Conservation (phyloP, 2,113 vertebrate genomes). For the Columba livia region DNA sequence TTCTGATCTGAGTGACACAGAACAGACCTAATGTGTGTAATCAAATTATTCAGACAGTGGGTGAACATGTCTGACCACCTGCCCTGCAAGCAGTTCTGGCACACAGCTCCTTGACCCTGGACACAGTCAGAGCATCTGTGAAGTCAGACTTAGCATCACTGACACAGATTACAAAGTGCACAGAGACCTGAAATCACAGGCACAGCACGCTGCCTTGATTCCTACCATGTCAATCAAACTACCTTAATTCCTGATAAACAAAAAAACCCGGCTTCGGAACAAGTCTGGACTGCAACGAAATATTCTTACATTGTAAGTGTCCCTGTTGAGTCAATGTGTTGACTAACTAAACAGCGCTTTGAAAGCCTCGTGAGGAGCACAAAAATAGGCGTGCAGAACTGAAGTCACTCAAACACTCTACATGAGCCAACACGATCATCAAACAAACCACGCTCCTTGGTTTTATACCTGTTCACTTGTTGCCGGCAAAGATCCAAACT, state of each 20-base stretch:
- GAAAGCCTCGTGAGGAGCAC: not conserved
- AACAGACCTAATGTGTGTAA: not conserved
- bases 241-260: not conserved
- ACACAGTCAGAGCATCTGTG: not conserved
- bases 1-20: not conserved
- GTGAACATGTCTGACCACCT: not conserved
- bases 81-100: not conserved
- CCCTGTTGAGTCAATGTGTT: not conserved
- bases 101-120: not conserved
- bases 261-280: not conserved
- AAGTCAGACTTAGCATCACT: not conserved
- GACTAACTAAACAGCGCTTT: not conserved
- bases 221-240: not conserved
- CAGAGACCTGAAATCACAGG: not conserved
- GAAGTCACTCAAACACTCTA: not conserved
- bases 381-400: not conserved
- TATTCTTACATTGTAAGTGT: not conserved
- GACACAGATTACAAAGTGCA: not conserved
- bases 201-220: not conserved
- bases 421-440: not conserved
- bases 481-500: conserved; percentile 88
- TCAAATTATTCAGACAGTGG: not conserved
- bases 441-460: not conserved
- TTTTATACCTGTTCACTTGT: conserved; percentile 84
- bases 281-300: not conserved